Percentiles rank a stretch among this genome's conserved stretches.
phyloP scores from a whole-genome alignment of 1,140 invertebrate genomes.

The Cydia splendana region DNA sequence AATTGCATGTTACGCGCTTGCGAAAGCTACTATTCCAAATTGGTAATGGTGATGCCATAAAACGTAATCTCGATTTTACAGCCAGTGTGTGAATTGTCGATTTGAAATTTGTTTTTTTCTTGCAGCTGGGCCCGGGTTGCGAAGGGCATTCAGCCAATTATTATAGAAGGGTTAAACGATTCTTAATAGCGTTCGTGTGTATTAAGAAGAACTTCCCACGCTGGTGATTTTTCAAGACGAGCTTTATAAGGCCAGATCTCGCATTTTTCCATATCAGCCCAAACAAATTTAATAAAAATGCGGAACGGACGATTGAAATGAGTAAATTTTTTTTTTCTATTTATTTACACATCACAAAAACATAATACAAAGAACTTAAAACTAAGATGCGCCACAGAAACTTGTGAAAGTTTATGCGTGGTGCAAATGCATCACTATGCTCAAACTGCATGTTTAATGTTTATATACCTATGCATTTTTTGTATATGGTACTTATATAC shows the following conservation, averaged over 20 bases:
- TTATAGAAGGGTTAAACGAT: neutral
- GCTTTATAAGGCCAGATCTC: neutral
- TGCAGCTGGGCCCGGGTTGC: neutral
- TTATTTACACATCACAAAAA: too few species aligned
- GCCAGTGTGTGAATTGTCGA: conserved; percentile 18
- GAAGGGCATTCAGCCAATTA: conserved; percentile 18
- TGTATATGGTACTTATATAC: too few species aligned
- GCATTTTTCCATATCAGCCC: neutral
- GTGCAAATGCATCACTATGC: too few species aligned
- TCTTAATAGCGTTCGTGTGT: neutral
- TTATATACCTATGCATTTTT: too few species aligned
- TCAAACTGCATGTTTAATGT: too few species aligned
- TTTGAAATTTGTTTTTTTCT: conserved; percentile 10
- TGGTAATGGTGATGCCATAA: conserved; percentile 4
- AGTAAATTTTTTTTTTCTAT: too few species aligned
- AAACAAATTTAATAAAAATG: too few species aligned
- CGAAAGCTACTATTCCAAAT: neutral
- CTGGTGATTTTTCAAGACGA: neutral
- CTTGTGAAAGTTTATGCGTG: too few species aligned
- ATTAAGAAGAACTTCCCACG: neutral
- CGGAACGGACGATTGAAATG: too few species aligned
- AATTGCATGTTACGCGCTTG: neutral
- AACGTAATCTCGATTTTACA: conserved; percentile 2
- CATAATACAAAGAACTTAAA: too few species aligned
- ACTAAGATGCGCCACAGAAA: too few species aligned